A percentile compares a stretch with the other conserved stretches of the same genome.
These are phyloP conservation scores for Vesta saturnalis DNA, from an alignment of 2,888 invertebrate species.

Conservation along the genomic window DNA sequence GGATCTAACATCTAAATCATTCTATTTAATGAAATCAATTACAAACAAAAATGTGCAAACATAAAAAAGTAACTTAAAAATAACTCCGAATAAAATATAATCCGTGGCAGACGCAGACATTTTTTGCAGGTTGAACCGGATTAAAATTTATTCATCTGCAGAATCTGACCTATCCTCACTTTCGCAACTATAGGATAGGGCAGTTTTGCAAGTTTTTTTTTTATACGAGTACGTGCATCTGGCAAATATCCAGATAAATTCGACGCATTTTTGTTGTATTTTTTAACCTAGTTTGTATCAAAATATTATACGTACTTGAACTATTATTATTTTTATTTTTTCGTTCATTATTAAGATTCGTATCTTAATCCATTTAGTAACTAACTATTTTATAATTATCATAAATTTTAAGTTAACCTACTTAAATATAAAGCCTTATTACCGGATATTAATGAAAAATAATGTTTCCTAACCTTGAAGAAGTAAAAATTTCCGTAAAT, in stretches of 20 bases:
- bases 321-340: neutral
- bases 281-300: neutral
- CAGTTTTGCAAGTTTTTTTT: conserved; percentile 20
- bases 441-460: conserved; percentile 28
- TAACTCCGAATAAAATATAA: neutral
- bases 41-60: neutral
- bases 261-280: neutral
- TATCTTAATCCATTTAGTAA: conserved; percentile 2
- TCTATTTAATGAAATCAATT: no score
- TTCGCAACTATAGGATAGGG: conserved; percentile 5
- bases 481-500: conserved; percentile 43
- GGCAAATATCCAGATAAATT: conserved; percentile 19
- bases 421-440: conserved; percentile 16
- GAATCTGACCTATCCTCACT: conserved; percentile 11
- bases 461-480: conserved; percentile 34
- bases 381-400: conserved; percentile 21
- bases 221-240: no score
- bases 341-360: neutral
- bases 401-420: conserved; percentile 31
- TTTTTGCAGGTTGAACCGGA: conserved; percentile 18
- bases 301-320: conserved; percentile 3
- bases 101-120: conserved; percentile 8
- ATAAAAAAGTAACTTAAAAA: neutral
- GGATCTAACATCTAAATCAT: no score
- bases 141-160: conserved; percentile 19